Evolutionary conservation across 1,140 invertebrate species (phyloP), one percentile per base, ranked within the genome.

Genomic region (Temnothorax curvispinosus): DNA sequence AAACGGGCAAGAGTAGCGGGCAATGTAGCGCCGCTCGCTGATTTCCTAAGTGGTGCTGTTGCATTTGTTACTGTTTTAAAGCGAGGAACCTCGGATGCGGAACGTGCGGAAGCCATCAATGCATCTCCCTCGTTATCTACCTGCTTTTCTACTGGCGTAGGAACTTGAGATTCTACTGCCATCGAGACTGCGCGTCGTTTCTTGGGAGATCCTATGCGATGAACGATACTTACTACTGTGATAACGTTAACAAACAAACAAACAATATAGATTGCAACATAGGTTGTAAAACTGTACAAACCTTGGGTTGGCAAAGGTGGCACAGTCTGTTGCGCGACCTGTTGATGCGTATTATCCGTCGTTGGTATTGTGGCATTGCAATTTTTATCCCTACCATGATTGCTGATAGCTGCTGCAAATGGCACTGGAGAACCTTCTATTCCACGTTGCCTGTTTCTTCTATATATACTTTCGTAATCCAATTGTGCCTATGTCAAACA

Each of bases 351-450:
- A 41, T 95, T 94, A 74, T 95, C 95, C n/a, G 93, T 93, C 32
- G 94, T 90, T 11, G 94, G 95, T 87, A 95, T 94, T 8, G 97
- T 97, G 13, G 97, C 97, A 95, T 97, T 98, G 92, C 97, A 97
- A 93, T 98, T 97, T 92, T 97, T 97, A 93, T 98, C 97, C 58
- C 96, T 94, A 56, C 96, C 95, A 87, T 95, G 92, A 95, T 95
- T 94, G 56, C 92, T 93, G 47, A 94, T 94, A 88, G 94, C 88
- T 71, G 95, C 93, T 87, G 93, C 92, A 77, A 94, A 94, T 87
- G 94, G 92, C 81, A 92, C 91, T 87, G 92, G 87, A n/a, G 94
- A 91, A 85, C 92, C 92, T 91, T 95, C 93, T 56, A 93, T 91
- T 77, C 93, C 91, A 60, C 91, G 85, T 77, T 94, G 91, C 80